phyloP scores from a whole-genome alignment of 2,888 invertebrate species.

The Hydroisotoma schaefferi region DNA sequence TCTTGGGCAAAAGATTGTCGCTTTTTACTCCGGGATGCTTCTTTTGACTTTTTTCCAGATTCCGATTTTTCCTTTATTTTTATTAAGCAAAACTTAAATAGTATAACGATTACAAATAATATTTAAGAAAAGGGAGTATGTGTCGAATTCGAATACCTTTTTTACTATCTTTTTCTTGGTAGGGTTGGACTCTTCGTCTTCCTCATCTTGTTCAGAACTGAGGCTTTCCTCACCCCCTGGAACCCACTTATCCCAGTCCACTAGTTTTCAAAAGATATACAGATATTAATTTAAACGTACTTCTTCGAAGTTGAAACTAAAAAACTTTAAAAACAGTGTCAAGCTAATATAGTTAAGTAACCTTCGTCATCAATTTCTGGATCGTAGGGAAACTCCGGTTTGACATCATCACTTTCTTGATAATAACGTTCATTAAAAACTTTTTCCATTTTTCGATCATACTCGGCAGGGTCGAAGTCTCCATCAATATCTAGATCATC shows the following conservation, averaged over 20 bases:
- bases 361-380: constrained; percentile 58
- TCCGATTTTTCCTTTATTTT: neutral
- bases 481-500: constrained; percentile 77
- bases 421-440: constrained; percentile 87
- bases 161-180: neutral
- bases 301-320: neutral
- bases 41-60: constrained; percentile 12
- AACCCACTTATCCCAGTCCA: constrained; percentile 66
- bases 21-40: constrained; percentile 12
- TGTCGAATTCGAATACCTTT: no score
- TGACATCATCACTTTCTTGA: constrained; percentile 65
- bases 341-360: neutral
- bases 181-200: constrained; percentile 22
- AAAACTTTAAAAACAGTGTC: neutral
- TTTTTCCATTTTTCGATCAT: constrained; percentile 81
- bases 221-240: constrained; percentile 38
- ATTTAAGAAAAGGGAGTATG: no score
- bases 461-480: constrained; percentile 84
- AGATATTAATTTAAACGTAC: neutral
- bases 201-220: no score
- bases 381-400: constrained; percentile 80
- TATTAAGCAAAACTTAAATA: neutral
- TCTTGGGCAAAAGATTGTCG: constrained; percentile 56
- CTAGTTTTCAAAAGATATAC: constrained; percentile 51
- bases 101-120: no score